These are phyloP conservation scores for Gibbula magus DNA, from an alignment of 2,888 invertebrate genomes.

Conservation along the genomic window DNA sequence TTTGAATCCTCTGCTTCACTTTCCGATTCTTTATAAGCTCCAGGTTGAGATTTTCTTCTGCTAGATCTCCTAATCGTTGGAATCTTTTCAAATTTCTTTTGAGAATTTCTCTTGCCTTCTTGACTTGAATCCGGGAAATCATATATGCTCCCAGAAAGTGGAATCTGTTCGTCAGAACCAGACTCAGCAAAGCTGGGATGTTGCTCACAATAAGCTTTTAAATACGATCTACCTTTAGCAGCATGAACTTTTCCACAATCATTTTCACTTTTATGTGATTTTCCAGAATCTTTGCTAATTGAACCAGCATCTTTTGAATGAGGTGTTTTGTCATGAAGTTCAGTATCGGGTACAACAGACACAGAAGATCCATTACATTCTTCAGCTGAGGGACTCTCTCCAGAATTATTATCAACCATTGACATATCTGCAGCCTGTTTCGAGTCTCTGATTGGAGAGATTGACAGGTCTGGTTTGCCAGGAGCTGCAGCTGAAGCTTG, in stretches of 20 bases:
- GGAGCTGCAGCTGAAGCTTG: neutral
- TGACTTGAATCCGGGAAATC: neutral
- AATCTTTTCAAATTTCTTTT: too few relatives aligned
- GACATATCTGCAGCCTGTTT: neutral
- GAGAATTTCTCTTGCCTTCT: neutral
- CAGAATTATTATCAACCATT: neutral
- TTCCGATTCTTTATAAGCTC: too few relatives aligned
- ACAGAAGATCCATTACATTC: neutral
- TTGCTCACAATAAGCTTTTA: neutral
- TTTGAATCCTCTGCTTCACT: too few relatives aligned
- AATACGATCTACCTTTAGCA: neutral
- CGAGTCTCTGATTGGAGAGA: neutral
- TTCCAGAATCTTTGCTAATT: too few relatives aligned
- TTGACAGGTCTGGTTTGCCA: neutral
- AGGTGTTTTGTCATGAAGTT: too few relatives aligned
- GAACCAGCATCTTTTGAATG: too few relatives aligned
- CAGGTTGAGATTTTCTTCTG: too few relatives aligned
- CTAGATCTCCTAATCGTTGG: too few relatives aligned
- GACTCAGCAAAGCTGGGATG: slow-evolving; percentile 16
- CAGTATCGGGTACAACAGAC: too few relatives aligned
- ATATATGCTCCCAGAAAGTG: neutral
- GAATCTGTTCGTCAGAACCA: neutral
- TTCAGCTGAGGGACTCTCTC: neutral
- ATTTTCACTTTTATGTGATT: too few relatives aligned
- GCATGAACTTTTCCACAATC: neutral